Evolutionary conservation across 2,888 invertebrate genomes (phyloP).

Genomic region (Rapana venosa): DNA sequence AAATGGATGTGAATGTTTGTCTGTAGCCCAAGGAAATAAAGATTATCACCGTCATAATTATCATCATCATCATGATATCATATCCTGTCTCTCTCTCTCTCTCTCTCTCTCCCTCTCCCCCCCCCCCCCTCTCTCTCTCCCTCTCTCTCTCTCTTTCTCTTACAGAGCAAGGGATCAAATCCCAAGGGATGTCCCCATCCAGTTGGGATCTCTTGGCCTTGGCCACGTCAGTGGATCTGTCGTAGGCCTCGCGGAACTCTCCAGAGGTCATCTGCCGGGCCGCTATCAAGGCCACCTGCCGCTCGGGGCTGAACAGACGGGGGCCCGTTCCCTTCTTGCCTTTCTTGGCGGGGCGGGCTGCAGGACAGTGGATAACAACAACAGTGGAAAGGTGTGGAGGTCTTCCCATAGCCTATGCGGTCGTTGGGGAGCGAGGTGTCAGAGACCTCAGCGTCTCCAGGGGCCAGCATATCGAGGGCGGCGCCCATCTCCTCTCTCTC

Average conservation of each 20-base stretch:
- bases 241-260: conserved; percentile 37
- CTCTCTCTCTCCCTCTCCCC: too few relatives aligned
- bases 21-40: too few relatives aligned
- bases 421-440: too few relatives aligned
- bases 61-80: too few relatives aligned
- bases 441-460: too few relatives aligned
- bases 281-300: conserved; percentile 22
- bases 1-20: too few relatives aligned
- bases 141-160: conserved; percentile 7
- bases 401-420: too few relatives aligned
- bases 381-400: neutral
- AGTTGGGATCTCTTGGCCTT: conserved; percentile 35
- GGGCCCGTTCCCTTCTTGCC: neutral
- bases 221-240: conserved; percentile 16
- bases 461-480: too few relatives aligned
- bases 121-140: neutral
- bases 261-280: conserved; percentile 42
- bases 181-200: conserved; percentile 40
- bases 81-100: too few relatives aligned
- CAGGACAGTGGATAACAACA: neutral
- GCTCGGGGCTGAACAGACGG: conserved; percentile 33
- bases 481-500: too few relatives aligned
- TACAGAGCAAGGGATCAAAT: conserved; percentile 34
- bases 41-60: too few relatives aligned
- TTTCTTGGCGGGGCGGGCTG: neutral